Conservation (phyloP, 2,113 vertebrate species). For the Ahaetulla prasina region DNA sequence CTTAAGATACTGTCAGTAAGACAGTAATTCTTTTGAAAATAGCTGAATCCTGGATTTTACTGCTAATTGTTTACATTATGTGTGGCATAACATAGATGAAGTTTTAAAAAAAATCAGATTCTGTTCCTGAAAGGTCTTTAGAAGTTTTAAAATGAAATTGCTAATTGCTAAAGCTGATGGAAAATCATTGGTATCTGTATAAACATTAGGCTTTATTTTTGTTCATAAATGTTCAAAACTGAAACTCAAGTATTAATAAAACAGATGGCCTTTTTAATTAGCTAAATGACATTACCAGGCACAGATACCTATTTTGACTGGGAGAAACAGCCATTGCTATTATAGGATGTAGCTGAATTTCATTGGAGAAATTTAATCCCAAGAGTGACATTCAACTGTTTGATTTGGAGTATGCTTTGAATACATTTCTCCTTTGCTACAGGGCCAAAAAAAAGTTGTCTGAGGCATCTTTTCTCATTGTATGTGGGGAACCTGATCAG, state of each 20-base stretch:
- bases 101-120: background rate
- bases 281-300: background rate
- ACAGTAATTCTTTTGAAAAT: background rate
- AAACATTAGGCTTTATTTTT: background rate
- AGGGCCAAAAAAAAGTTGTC: background rate
- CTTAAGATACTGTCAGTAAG: background rate
- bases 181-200: background rate
- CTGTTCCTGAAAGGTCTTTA: background rate
- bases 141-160: background rate
- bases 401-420: background rate
- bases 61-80: background rate
- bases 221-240: background rate
- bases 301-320: background rate
- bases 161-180: fast-evolving
- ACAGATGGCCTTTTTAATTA: background rate
- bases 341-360: background rate
- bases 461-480: background rate
- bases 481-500: background rate
- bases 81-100: background rate
- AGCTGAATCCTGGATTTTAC: background rate
- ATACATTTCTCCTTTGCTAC: background rate
- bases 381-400: background rate
- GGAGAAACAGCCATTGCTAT: background rate
- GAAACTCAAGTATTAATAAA: background rate
- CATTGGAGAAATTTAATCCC: background rate